These are phyloP conservation scores for Eulithis prunata DNA, from an alignment of 2,888 invertebrate genomes.

Conservation along the genomic window DNA sequence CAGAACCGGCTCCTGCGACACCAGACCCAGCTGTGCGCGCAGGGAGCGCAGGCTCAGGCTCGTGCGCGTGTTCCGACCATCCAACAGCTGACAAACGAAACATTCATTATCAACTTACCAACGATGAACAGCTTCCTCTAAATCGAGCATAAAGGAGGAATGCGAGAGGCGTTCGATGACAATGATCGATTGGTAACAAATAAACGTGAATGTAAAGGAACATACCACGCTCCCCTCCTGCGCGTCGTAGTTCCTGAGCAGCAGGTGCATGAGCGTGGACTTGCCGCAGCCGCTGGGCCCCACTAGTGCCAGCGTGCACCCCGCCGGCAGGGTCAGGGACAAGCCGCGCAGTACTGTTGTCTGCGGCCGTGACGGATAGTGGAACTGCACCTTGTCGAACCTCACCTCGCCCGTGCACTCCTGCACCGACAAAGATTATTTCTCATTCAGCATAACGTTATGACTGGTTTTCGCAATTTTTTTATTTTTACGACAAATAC, in stretches of 20 bases:
- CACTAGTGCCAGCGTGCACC: constrained; percentile 89
- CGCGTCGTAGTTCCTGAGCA: constrained; percentile 91
- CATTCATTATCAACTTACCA: too few species aligned
- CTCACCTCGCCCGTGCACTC: constrained; percentile 86
- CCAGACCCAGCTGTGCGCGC: constrained; percentile 80
- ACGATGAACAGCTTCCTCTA: too few species aligned
- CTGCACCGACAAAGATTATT: constrained; percentile 57
- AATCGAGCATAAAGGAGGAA: too few species aligned
- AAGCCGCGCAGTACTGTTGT: constrained; percentile 88
- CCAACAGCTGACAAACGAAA: constrained; percentile 63
- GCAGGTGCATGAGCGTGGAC: constrained; percentile 90
- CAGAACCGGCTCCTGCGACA: constrained; percentile 93
- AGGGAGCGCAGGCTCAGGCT: constrained; percentile 73
- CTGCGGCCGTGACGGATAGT: constrained; percentile 90
- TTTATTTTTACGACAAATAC: too few species aligned
- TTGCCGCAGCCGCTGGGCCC: constrained; percentile 92
- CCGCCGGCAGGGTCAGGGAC: constrained; percentile 84
- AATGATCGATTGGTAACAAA: too few species aligned
- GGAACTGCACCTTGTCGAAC: constrained; percentile 87
- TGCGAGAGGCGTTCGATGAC: too few species aligned
- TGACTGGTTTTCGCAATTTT: too few species aligned
- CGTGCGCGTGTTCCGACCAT: constrained; percentile 81
- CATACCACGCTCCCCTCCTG: constrained; percentile 67
- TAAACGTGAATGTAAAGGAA: too few species aligned
- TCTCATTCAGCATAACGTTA: too few species aligned